Evolutionary conservation across 2,797 vertebrate genomes (phyloP), one percentile per base, ranked within the genome.

Genomic region (Crenuchus spilurus): DNA sequence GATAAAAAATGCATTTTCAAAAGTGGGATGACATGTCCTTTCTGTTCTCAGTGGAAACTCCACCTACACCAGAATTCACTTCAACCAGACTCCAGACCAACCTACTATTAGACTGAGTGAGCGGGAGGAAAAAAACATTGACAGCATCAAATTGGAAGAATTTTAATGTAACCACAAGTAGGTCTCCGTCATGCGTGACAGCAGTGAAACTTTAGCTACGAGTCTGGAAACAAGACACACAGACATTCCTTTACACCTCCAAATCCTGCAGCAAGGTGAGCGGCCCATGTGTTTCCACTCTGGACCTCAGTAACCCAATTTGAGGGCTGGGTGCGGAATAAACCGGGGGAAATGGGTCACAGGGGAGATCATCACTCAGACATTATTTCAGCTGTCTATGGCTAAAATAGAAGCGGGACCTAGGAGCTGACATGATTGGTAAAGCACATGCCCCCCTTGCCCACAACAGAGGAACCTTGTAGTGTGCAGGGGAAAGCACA

Each of bases 221-320:
- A 39, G 54, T 37, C 72, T 74, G 61, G 41, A 76, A 77, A 73
- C 58, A 3, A 77, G 70, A 80, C 83, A 51, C 10, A 42, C 44
- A 82, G 76, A 84, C 79, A 79, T 83, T 85, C 66, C 39, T 79
- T 71, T 66, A 77, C 26, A 58, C 65, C 31, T 70, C 64, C 71
- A 72, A 76, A 81, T 54, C 72, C 75, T 63, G 22, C 65, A 74
- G 41, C 62, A 54, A 80, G 76, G 74, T 83, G 71, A 82, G 61
- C 16, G n/a, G 1, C 18, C 60, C 85, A 77, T 83, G 66, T 86
- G 84, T 77, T 85, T 83, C 64, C 41, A 71, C 69, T 88, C 73
- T 82, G 16, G 33, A 28, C 28, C 60, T 26, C 37, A 72, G 8
- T 71, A 64, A 71, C 62, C 71, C 24, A 28, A 80, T 81, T 77